A percentile compares a stretch with the other conserved stretches of the same genome.
These are phyloP conservation scores for Tuta absoluta DNA, from an alignment of 2,888 invertebrate genomes.

Conservation along the genomic window DNA sequence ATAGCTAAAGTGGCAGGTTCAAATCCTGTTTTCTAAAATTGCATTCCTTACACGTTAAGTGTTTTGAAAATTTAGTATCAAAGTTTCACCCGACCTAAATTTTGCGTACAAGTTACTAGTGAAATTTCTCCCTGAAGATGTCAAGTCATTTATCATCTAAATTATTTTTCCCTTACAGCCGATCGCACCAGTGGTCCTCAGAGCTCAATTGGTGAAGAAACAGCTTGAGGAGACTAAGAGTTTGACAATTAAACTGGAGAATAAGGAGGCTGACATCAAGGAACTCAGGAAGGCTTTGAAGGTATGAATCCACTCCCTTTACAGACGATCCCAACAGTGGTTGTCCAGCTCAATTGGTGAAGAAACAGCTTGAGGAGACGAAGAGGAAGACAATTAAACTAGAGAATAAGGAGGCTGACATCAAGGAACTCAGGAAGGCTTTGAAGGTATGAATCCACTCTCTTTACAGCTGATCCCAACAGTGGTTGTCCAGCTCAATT, in stretches of 20 bases:
- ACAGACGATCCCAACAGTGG: no score
- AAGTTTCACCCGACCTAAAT: no score
- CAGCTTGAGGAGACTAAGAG: conserved; percentile 96
- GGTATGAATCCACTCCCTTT: conserved; percentile 67
- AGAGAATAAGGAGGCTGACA: conserved; percentile 95
- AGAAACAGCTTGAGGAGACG: conserved; percentile 96
- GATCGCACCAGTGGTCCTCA: conserved; percentile 86
- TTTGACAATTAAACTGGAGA: conserved; percentile 92
- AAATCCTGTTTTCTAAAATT: no score
- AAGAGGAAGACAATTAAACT: conserved; percentile 93
- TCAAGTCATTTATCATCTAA: conserved; percentile 10
- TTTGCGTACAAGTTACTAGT: no score
- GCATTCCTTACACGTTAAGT: no score
- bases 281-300: conserved; percentile 93
- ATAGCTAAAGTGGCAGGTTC: no score
- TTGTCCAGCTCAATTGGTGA: conserved; percentile 82
- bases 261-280: conserved; percentile 95
- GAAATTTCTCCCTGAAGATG: no score
- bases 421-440: conserved; percentile 92
- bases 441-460: no score
- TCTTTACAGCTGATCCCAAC: no score
- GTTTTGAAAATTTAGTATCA: no score
- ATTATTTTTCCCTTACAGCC: conserved; percentile 62
- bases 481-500: conserved; percentile 88
- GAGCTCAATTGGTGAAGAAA: conserved; percentile 94